Evolutionary conservation across 2,888 invertebrate species (phyloP).

Genomic region (Onthophagus sagittarius): DNA sequence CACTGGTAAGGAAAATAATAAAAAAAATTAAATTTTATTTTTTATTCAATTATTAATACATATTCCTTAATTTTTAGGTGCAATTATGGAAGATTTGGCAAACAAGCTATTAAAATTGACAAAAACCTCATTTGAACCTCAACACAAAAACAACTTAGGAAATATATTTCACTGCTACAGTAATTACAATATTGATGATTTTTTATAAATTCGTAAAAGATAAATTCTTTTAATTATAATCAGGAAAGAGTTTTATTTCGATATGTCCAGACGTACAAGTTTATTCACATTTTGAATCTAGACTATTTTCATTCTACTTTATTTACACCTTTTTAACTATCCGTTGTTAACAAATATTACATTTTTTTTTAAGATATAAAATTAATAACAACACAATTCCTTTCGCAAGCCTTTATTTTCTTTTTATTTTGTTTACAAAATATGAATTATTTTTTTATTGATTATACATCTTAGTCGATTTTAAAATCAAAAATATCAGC

Average conservation of each 20-base stretch:
- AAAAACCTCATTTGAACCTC: slow-evolving; percentile 70
- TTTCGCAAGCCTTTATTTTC: not conserved
- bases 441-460: too few species aligned
- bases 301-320: not conserved
- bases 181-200: slow-evolving; percentile 72
- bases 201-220: slow-evolving; percentile 24
- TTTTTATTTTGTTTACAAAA: too few species aligned
- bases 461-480: too few species aligned
- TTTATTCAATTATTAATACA: not conserved
- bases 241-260: slow-evolving; percentile 23
- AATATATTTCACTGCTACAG: slow-evolving; percentile 91
- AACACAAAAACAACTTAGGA: slow-evolving; percentile 83
- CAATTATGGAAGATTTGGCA: slow-evolving; percentile 72
- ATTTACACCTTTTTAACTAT: not conserved
- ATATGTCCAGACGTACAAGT: not conserved
- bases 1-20: slow-evolving; percentile 59
- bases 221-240: not conserved
- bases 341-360: too few species aligned
- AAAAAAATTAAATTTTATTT: slow-evolving; percentile 1
- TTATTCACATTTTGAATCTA: not conserved
- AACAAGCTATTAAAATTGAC: slow-evolving; percentile 60
- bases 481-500: too few species aligned
- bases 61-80: slow-evolving; percentile 53
- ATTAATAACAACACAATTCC: slow-evolving; percentile 3
- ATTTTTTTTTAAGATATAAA: not conserved